phyloP scores from a whole-genome alignment of 2,113 vertebrate genomes.

The Melozone crissalis region DNA sequence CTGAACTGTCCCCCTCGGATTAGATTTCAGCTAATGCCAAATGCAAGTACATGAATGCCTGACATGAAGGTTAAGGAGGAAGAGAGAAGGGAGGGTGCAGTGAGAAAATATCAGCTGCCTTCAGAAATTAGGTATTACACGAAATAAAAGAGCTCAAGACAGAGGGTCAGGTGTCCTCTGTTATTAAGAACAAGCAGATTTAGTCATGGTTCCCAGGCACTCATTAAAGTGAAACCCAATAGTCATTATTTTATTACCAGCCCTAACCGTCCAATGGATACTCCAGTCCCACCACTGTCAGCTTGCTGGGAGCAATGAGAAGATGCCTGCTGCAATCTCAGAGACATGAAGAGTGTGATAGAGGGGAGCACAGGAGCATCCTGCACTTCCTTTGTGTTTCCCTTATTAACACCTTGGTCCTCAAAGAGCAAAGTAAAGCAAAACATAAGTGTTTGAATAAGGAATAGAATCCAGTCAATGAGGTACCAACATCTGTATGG shows the following conservation, averaged over 20 bases:
- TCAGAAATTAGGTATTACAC: background rate
- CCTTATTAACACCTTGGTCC: background rate
- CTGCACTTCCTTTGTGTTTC: background rate
- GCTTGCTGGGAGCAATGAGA: background rate
- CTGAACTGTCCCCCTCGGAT: background rate
- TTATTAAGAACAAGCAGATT: slow-evolving; percentile 28
- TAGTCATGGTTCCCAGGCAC: slow-evolving; percentile 18
- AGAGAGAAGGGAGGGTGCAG: background rate
- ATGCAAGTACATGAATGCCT: background rate
- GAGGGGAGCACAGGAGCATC: background rate
- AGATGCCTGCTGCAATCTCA: background rate
- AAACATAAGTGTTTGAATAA: background rate
- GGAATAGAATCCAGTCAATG: background rate
- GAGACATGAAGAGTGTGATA: background rate
- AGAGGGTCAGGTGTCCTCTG: slow-evolving; percentile 3
- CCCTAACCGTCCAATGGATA: background rate
- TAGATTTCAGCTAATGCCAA: background rate
- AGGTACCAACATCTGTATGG: background rate
- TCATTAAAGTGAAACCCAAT: slow-evolving; percentile 27
- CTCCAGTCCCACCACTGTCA: background rate
- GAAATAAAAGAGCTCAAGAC: background rate
- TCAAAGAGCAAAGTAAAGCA: background rate
- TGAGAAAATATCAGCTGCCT: background rate
- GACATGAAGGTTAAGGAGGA: background rate
- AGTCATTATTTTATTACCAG: slow-evolving; percentile 25